Evolutionary conservation across 2,113 vertebrate species (phyloP), one percentile per base, ranked within the genome.

Genomic region (Motacilla alba): DNA sequence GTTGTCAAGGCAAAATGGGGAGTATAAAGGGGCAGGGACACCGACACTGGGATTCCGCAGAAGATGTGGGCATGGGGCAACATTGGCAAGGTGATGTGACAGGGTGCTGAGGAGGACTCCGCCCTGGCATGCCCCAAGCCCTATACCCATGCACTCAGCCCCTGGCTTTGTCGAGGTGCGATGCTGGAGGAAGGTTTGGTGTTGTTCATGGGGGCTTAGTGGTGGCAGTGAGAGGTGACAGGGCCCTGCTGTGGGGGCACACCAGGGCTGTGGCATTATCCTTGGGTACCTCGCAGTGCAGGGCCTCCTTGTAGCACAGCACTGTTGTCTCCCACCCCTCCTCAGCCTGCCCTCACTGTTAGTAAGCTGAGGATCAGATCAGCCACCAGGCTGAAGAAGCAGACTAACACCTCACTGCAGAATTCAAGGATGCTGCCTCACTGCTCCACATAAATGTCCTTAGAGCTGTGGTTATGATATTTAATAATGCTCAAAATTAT

Each of bases 1-100:
- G 89, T 96, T 96, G 97, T 95, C 95, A 97, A 92, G 97, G 93
- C 91, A 96, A 90, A 97, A 94, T 78, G 21, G 2, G 9, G n/a
- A 23, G 15, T 41, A 49, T 37, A 64, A 74, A 86, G 52, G 15
- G 30, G 18, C 27, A 44, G 68, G 33, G 18, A 43, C 33, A 41
- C 12, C 20, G 23, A 19, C 1, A 6, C 13, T 88, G 81, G 60
- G 27, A 83, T 4, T 23, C 46, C 63, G 52, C 52, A 91, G 74
- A 83, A 87, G 72, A 56, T 37, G 13, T 0, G 1, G 44, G 78
- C 10, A 8, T 16, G 13, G 24, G 64, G 11, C 50, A 93, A 59
- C 53, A 24, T 2, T 68, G 39, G 67, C 64, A 89, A 70, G 44
- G 33, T 2, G 10, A 17, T 68, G 41, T 59, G 83, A 69, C 0